Evolutionary conservation across 2,113 vertebrate genomes (phyloP), one percentile per base, ranked within the genome.

Genomic region (Rynchops niger): DNA sequence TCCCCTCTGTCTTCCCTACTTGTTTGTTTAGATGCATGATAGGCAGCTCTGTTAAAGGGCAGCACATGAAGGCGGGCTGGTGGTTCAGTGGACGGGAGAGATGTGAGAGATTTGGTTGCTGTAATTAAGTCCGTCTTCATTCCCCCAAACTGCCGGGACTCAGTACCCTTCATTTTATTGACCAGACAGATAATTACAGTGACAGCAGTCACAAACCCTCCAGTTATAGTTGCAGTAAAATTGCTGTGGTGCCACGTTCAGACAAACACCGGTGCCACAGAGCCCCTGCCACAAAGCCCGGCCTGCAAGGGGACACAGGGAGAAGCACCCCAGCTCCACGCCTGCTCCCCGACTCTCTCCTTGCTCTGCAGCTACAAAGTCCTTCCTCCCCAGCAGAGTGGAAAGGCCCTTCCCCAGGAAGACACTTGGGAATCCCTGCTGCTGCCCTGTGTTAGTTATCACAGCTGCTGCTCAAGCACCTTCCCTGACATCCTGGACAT

Each of bases 21-120:
- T 96, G 96, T 97, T 97, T 96, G 97, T 97, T 97, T 97, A 97
- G 96, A 97, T 96, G 96, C 93, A 88, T 94, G 96, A 97, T 91
- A 93, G 97, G 95, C 95, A 95, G 96, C 95, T 91, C 93, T 93
- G 90, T 86, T 96, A 96, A 96, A 96, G 94, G 97, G 93, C 92
- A 92, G 95, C 67, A 11, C 93, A 90, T 59, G 91, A 93, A 96
- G 95, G 94, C 65, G 1, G 86, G 73, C 58, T 92, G 95, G 82
- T 43, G 86, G 94, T 97, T 84, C 96, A 61, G 76, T 43, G 78
- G 80, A 95, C 4, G 23, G 82, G 66, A 74, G 72, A 90, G 94
- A 97, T 95, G 91, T 81, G 89, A 95, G 93, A 90, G 95, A 96
- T 96, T 83, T 95, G 71, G 89, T 73, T 80, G 86, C 95, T 93